Conservation (phyloP, 23 tunicate species). For the Ascidia mentula region DNA sequence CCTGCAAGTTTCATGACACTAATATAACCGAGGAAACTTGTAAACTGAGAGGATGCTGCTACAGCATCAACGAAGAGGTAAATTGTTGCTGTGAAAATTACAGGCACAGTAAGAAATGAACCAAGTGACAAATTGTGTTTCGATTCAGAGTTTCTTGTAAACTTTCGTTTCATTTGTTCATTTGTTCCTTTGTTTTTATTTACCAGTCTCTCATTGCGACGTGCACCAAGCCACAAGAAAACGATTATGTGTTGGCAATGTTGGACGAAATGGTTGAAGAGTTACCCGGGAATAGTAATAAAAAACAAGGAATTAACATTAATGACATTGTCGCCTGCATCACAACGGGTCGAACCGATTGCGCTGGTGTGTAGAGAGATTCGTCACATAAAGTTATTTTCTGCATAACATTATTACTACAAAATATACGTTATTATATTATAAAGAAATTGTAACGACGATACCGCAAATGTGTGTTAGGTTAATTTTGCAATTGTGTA, state of each 20-base stretch:
- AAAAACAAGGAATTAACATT: constrained; percentile 1
- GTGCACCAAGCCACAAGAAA: not conserved
- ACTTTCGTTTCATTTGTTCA: too few relatives aligned
- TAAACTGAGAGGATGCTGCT: not conserved
- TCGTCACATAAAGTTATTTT: not conserved
- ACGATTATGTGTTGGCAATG: not conserved
- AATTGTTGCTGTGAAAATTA: not conserved
- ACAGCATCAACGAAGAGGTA: not conserved
- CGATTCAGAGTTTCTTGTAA: not conserved
- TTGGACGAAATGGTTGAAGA: not conserved
- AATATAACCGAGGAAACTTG: not conserved
- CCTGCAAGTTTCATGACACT: not conserved
- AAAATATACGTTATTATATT: not conserved
- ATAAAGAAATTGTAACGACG: too few relatives aligned
- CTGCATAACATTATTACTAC: too few relatives aligned
- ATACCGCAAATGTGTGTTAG: too few relatives aligned
- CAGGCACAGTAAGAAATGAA: not conserved
- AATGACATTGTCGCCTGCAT: not conserved
- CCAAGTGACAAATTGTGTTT: not conserved
- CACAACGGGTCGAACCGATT: not conserved
- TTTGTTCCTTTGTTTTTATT: too few relatives aligned
- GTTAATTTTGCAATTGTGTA: too few relatives aligned
- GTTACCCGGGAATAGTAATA: not conserved
- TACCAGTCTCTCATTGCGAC: not conserved
- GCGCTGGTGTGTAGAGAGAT: not conserved